Evolutionary conservation across 2,113 vertebrate genomes (phyloP).

Genomic region (Oxygymnocypris stewartii): DNA sequence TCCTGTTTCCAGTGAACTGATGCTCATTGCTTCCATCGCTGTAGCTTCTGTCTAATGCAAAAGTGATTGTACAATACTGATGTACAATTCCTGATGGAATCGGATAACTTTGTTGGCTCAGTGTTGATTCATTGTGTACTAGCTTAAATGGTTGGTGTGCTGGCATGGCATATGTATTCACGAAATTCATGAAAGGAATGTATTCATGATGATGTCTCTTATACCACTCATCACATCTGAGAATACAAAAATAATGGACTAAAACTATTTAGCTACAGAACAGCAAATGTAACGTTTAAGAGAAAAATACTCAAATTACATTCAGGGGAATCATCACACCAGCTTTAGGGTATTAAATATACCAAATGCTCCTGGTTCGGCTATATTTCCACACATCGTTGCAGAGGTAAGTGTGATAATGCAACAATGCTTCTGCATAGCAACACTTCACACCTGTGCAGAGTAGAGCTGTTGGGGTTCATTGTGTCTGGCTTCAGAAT

Average conservation of each 20-base stretch:
- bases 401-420: neutral
- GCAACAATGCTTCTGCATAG: slow-evolving; percentile 21
- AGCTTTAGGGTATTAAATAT: neutral
- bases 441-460: slow-evolving; percentile 36
- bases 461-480: neutral
- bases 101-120: neutral
- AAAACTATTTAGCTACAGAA: neutral
- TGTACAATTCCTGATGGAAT: neutral
- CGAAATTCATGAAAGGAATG: too few relatives aligned
- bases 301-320: neutral
- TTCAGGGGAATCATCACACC: neutral
- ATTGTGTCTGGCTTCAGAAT: slow-evolving; percentile 25
- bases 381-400: neutral
- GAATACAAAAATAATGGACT: neutral
- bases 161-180: too few relatives aligned
- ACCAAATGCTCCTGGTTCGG: neutral
- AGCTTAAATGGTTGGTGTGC: neutral
- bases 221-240: neutral
- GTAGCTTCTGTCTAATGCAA: neutral
- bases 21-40: neutral
- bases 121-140: neutral
- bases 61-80: neutral
- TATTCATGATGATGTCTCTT: too few relatives aligned
- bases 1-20: neutral
- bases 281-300: neutral